Base-by-base conservation (phyloP, 2,888 invertebrate species). In the Agrochola circellaris region DNA sequence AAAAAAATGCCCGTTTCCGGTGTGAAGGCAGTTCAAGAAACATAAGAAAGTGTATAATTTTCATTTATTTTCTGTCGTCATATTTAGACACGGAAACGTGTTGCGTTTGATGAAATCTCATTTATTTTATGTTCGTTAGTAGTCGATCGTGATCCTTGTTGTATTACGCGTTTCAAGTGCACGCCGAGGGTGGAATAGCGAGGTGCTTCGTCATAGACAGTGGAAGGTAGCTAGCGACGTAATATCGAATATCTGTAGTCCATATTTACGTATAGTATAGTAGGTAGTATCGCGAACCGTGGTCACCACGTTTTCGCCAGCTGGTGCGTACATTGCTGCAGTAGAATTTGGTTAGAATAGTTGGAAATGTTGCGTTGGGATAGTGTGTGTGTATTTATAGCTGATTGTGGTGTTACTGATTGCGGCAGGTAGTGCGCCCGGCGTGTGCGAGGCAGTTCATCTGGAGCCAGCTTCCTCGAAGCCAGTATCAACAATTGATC, bases 41-140 rank as follows among this genome's bases (percentile, higher is more conserved):
- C 96, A 95, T 95, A 95, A 93, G 95, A 96, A 96, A 96, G 96
- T 96, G 94, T 91, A 90, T 90, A 93, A 87, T 93, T 95, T 96
- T 96, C 95, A 95, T 96, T 96, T 96, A 96, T 96, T 96, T 96
- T 96, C 95, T 95, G 94, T 95, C 95, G 95, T 96, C 94, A 93
- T 94, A 94, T 94, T 95, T 94, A 92, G 91, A 92, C 90, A 93
- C 93, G 92, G 91, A 93, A 94, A 92, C 94, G 95, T 94, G 93
- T 93, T 91, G 91, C 90, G 90, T 93, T 95, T 93, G 88, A 92
- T 94, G 93, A 92, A 94, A 93, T 93, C 92, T 89, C 90, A 90
- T 94, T 94, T 93, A 94, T 93, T 95, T 95, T 94, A 91, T 93
- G 93, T 96, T 95, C 89, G 87, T 92, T 92, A 86, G 85, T 92